Base-by-base conservation (phyloP, 2,888 invertebrate species). In the Acleris emargana region DNA sequence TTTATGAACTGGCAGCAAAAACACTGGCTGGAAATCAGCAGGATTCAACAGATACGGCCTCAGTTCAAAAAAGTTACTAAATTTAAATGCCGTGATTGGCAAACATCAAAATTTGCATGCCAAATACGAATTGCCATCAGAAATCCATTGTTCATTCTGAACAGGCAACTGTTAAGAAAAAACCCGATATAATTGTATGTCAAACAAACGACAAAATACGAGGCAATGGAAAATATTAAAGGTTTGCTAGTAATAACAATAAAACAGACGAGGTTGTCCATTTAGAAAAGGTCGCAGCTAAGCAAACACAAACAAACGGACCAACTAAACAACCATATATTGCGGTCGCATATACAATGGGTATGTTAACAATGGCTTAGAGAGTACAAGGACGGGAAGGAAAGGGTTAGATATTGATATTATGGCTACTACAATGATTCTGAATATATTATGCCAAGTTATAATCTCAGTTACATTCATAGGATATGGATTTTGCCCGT, bases 261-360 rank as follows among this genome's bases (percentile, higher is more conserved):
- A 67, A 60, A 63, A 38, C 60, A 59, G 58, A 20, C 71, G 71
- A 71, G 72, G 71, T 72, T 69, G 73, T 73, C 76, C 79, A 78
- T 81, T 81, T 74, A 76, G 77, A 77, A 71, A 71, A 76, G 76
- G 73, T 75, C 76, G 73, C 72, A 73, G 69, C 69, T 77, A 80
- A 74, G 72, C 76, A 76, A 76, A 78, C 70, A 79, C 72, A 81
- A 80, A 82, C 77, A 80, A 75, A 72, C 72, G 68, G 55, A 72
- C 54, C 51, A 69, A 76, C 73, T 75, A 72, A 73, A 71, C 74
- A 73, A 72, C 70, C 72, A 77, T 80, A 76, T 77, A 80, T 79
- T 77, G 78, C 76, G 79, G 75, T 74, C 68, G 61, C 69, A 67
- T 69, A 68, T 70, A 83, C 80, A 83, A 83, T 79, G 73, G 76